phyloP scores from a whole-genome alignment of 2,113 vertebrate species.

The Condylura cristata region DNA sequence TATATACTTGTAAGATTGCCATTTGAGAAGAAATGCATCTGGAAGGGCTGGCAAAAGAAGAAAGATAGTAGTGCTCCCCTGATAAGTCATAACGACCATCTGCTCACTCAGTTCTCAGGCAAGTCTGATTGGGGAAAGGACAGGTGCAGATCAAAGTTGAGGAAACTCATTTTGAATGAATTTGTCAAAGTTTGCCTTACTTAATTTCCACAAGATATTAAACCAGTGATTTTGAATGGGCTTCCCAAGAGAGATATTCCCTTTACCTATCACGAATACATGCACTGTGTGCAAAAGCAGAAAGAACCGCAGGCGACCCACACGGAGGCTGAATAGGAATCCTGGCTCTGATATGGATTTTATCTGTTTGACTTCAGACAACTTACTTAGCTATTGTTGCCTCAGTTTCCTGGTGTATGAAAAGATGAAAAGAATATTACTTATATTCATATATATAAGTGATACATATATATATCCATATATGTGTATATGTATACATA shows the following conservation, averaged over 20 bases:
- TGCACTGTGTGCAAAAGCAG: neutral
- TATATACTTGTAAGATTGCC: constrained; percentile 22
- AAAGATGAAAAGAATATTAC: neutral
- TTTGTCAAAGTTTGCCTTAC: constrained; percentile 54
- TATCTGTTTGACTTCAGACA: neutral
- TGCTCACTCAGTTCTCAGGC: constrained; percentile 39
- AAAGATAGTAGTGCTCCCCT: constrained; percentile 17
- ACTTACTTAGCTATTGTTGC: neutral
- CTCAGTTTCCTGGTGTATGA: neutral
- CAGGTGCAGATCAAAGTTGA: constrained; percentile 47
- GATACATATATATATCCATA: too few species aligned
- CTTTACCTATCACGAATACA: neutral
- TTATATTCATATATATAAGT: too few species aligned
- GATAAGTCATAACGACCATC: neutral
- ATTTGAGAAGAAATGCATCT: constrained; percentile 30
- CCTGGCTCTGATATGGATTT: neutral
- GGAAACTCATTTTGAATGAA: constrained; percentile 33
- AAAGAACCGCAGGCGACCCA: neutral
- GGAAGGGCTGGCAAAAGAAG: constrained; percentile 30
- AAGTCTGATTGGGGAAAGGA: constrained; percentile 27
- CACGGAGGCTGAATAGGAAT: too few species aligned
- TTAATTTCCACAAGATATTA: constrained; percentile 45
- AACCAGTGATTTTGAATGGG: constrained; percentile 9
- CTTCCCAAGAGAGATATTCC: neutral
- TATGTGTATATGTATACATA: too few species aligned